A percentile compares a stretch with the other conserved stretches of the same genome.
phyloP scores from a whole-genome alignment of 2,797 vertebrate genomes.

The Melanotaenia pygmaea region DNA sequence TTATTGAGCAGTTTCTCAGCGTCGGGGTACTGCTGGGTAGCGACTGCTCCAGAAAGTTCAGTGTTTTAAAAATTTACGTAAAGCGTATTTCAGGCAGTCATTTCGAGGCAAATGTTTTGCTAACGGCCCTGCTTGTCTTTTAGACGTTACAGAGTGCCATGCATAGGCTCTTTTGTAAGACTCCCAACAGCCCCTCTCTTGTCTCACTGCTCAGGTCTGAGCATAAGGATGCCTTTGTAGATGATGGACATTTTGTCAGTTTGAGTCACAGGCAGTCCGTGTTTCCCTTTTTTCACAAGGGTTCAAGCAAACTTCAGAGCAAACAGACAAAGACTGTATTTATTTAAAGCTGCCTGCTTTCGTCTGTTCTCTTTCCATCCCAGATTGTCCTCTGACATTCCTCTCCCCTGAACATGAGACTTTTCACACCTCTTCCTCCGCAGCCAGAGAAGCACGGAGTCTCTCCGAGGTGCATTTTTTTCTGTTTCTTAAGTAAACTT shows the following conservation, averaged over 20 bases:
- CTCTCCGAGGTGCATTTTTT: conserved; percentile 22
- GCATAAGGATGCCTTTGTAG: conserved; percentile 79
- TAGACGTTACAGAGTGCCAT: conserved; percentile 32
- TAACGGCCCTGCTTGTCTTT: conserved; percentile 43
- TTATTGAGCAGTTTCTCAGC: no score
- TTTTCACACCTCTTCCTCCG: conserved; percentile 69
- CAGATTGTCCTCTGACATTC: conserved; percentile 60
- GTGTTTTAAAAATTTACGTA: not conserved
- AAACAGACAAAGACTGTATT: conserved; percentile 10
- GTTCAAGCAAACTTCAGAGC: conserved; percentile 10
- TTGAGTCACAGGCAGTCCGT: conserved; percentile 49
- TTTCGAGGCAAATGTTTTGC: conserved; percentile 7
- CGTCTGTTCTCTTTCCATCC: conserved; percentile 25
- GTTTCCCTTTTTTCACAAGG: conserved; percentile 25
- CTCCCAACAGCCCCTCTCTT: conserved; percentile 65
- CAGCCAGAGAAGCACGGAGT: conserved; percentile 51
- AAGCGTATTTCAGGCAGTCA: conserved; percentile 22
- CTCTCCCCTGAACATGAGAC: conserved; percentile 54
- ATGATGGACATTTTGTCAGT: conserved; percentile 60
- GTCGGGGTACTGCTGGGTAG: no score
- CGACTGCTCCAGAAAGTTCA: no score
- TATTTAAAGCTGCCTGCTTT: conserved; percentile 3
- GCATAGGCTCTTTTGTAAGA: conserved; percentile 54
- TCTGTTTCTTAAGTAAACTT: conserved; percentile 7
- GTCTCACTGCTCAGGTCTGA: conserved; percentile 43